Base-by-base conservation (phyloP, 1,140 invertebrate species). In the Gonatopus flavifemur region DNA sequence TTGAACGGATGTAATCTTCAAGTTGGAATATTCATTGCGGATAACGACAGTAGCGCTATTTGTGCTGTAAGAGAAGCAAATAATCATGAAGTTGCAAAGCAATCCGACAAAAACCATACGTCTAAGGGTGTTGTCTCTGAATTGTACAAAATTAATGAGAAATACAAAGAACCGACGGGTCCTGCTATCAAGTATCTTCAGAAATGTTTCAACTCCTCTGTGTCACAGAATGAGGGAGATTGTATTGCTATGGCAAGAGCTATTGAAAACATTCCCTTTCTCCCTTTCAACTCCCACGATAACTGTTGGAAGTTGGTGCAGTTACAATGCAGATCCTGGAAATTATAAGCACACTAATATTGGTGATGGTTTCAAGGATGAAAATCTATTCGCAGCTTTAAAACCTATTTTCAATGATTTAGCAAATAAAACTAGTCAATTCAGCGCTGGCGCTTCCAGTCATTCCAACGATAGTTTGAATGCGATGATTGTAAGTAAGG, bases 401-500 rank as follows among this genome's bases (percentile, higher is more conserved):
- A 38, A 51, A 45, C 15, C n/a, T 16, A 36, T 54, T 4, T 54
- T 48, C 32, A n/a, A 41, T 31, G 32, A 38, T 12, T 38, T 44
- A 38, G 49, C 41, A 37, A 7, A 16, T 31, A 51, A 44, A 16
- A 15, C 49, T 25, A 24, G 13, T 32, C 36, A 52, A 35, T 52
- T 41, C 42, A 18, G 24, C 30, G 18, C 10, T 2, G 31, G 51
- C 8, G 35, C 41, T 15, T 49, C 52, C 6, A 55, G 46, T 39
- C 49, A 55, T 24, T n/a, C 41, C 0, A 55, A 49, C 30, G 47
- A 55, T 15, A 55, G 47, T 32, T 40, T 55, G 19, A 55, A 55
- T 41, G 18, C 42, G 10, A 45, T 39, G 15, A 44, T 44, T 16
- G 52, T 44, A 10, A 54, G 46, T 44, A 43, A 42, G 43, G 40